Base-by-base conservation (phyloP, 2,797 vertebrate species). In the Leucoraja ocellata region DNA sequence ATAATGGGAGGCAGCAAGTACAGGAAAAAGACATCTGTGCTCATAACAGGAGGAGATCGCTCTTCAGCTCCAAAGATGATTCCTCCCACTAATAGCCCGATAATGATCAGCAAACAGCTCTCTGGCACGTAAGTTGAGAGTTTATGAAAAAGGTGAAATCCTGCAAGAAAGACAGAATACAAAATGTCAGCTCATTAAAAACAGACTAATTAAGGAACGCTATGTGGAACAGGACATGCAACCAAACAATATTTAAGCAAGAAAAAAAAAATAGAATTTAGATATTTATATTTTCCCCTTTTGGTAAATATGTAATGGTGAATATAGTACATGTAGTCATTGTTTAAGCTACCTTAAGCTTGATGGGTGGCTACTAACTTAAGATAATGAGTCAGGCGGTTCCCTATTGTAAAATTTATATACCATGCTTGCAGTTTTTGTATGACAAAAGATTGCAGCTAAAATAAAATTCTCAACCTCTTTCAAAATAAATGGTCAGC, bases 141-240 rank as follows among this genome's bases (percentile, higher is more conserved):
- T 95, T 98, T 99, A 95, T 98, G 97, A 95, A 99, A 99, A 16
- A 99, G 97, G 94, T 99, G 97, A 95, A 99, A 99, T 94, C 98
- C 99, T 99, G 95, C 65, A 92, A 93, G 94, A 71, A 74, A 93
- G 93, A 94, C 93, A 94, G 83, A 54, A 94, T 58, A 92, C 10
- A 13, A 46, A 28, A 54, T 46, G 11, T 71, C 71, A 10, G 39
- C 93, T 94, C 86, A 95, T 32, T 94, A 93, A 91, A 94, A 94
- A 91, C 16, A 73, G 46, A 76, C 58, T 83, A 77, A 14, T 58
- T 18, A 68, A 28, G 5, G 16, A 18, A n/a, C n/a, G n/a, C n/a
- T n/a, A n/a, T n/a, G n/a, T n/a, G n/a, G n/a, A n/a, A 61, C 6
- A 39, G 18, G 91, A 32, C 3, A 88, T 65, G n/a, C n/a, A 68